A percentile compares a stretch with the other conserved stretches of the same genome.
Evolutionary conservation across 2,797 vertebrate genomes (phyloP).

Genomic region (Eutrigla gurnardus): DNA sequence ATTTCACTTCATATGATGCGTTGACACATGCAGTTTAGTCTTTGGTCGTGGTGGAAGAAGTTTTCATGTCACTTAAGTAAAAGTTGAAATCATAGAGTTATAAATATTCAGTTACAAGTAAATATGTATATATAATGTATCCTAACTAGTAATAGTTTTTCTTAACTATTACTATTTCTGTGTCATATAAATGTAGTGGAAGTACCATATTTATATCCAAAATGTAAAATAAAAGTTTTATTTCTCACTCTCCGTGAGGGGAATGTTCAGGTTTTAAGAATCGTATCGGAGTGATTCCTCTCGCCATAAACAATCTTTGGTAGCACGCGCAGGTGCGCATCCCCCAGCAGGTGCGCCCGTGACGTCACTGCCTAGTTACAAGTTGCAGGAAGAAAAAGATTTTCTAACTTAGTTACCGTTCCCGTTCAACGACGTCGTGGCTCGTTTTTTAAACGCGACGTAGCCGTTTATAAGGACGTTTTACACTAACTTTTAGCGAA

Average conservation of each 20-base stretch:
- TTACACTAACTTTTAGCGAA: background rate
- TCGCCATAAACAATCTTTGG: conserved; percentile 18
- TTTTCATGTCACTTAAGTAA: background rate
- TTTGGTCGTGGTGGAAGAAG: background rate
- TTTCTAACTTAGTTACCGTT: conserved; percentile 34
- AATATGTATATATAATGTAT: background rate
- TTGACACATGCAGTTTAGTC: background rate
- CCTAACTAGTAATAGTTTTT: no score
- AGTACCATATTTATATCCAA: no score
- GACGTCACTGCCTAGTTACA: conserved; percentile 68
- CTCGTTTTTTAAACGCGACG: background rate
- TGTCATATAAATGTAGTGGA: background rate
- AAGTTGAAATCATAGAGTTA: background rate
- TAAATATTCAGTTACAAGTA: background rate
- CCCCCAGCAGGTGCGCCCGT: conserved; percentile 69
- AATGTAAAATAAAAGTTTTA: background rate
- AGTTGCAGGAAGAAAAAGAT: conserved; percentile 61
- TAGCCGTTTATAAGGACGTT: background rate
- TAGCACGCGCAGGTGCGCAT: conserved; percentile 58
- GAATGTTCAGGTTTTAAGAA: background rate
- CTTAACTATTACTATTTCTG: background rate
- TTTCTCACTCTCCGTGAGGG: background rate
- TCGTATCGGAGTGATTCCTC: conserved; percentile 24
- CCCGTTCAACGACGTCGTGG: background rate
- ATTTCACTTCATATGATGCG: background rate